These are phyloP conservation scores for Melipona quadrifasciata DNA, from an alignment of 1,140 invertebrate species.

Conservation along the genomic window DNA sequence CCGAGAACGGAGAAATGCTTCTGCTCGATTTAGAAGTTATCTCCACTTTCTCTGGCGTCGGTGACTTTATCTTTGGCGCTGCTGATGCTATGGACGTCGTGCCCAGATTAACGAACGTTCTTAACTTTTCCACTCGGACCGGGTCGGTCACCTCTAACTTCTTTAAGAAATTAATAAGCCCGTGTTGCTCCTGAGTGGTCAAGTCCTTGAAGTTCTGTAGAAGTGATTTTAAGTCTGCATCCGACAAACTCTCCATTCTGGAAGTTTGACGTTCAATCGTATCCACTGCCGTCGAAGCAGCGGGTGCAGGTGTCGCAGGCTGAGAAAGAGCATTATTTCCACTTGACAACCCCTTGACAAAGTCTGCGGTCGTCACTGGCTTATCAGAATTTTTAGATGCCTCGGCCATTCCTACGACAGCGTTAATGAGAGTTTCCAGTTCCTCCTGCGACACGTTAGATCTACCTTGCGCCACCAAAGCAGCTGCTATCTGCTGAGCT, in stretches of 20 bases:
- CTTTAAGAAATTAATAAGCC: constrained; percentile 89
- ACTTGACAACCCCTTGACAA: constrained; percentile 79
- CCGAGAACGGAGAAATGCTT: constrained; percentile 79
- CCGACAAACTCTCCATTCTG: constrained; percentile 87
- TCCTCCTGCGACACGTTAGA: constrained; percentile 89
- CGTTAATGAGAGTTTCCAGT: constrained; percentile 88
- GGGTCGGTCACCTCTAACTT: constrained; percentile 89
- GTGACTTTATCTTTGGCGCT: constrained; percentile 53
- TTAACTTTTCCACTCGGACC: constrained; percentile 86
- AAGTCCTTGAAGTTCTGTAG: constrained; percentile 91
- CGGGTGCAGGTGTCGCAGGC: constrained; percentile 3
- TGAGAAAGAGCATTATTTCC: constrained; percentile 41
- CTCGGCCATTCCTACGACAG: constrained; percentile 87
- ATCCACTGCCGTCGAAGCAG: background rate
- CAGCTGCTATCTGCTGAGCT: constrained; percentile 89
- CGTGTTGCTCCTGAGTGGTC: constrained; percentile 89
- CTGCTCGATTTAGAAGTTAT: constrained; percentile 60
- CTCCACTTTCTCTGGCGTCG: constrained; percentile 63
- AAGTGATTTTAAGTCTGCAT: constrained; percentile 88
- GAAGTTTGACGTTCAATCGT: constrained; percentile 58
- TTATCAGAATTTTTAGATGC: constrained; percentile 82
- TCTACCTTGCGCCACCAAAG: constrained; percentile 88
- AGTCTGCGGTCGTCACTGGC: constrained; percentile 82
- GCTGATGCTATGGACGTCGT: background rate
- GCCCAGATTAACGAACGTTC: constrained; percentile 85